phyloP scores from a whole-genome alignment of 2,888 invertebrate genomes.

The Dryadula phaetusa region DNA sequence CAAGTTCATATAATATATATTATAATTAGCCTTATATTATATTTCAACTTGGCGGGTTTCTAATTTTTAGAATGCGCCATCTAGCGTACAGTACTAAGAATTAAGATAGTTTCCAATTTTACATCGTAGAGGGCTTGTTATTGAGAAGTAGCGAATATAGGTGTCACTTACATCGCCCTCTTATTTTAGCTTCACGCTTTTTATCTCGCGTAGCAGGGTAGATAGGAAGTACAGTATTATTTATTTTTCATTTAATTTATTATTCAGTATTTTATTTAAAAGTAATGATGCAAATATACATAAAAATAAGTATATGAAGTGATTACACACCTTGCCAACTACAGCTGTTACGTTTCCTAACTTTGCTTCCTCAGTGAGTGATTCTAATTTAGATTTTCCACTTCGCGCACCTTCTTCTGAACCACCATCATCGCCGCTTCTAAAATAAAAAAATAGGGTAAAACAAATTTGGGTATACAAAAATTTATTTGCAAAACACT shows the following conservation, averaged over 20 bases:
- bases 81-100: not conserved
- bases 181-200: no score
- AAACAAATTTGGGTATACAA: no score
- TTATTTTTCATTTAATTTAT: no score
- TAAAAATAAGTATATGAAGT: not conserved
- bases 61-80: not conserved
- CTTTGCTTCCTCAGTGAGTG: slow-evolving; percentile 85
- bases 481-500: no score
- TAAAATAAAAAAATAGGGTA: no score
- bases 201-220: no score
- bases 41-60: not conserved
- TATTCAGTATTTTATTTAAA: no score
- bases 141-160: not conserved
- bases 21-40: not conserved
- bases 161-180: not conserved
- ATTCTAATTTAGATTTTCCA: slow-evolving; percentile 77
- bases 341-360: slow-evolving; percentile 92
- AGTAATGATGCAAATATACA: not conserved
- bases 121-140: not conserved
- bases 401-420: slow-evolving; percentile 77
- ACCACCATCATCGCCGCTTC: slow-evolving; percentile 89
- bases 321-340: slow-evolving; percentile 87
- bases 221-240: no score
- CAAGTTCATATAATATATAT: not conserved
- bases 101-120: not conserved